Evolutionary conservation across 2,113 vertebrate species (phyloP), one percentile per base, ranked within the genome.

Genomic region (Pristiophorus japonicus): DNA sequence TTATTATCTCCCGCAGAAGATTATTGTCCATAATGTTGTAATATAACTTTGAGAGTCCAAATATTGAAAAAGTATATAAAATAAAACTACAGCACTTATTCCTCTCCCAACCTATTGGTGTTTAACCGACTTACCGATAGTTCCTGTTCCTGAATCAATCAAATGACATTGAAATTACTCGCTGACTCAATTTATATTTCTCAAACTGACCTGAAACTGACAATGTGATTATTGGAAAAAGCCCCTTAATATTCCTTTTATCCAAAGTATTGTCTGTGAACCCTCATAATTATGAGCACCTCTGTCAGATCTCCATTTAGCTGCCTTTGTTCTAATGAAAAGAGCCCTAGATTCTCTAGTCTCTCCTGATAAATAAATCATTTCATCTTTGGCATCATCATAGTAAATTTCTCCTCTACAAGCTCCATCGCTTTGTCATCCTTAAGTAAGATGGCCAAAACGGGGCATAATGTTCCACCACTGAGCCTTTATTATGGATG

Each of bases 181-280:
- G 91, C 67, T 65, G 65, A 24, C 24, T 70, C 65, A 94, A 70
- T 94, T 70, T 94, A 51, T 94, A 94, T 45, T 70, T 70, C 65
- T 51, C 51, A 51, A 51, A 51, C 51, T 51, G 51, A 51, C 51
- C 51, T 94, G 65, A 94, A 47, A 73, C 45, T 73, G 65, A 94
- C 42, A 73, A 70, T 3, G 27, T 94, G 93, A 51, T 94, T 45
- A 94, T 51, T 73, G 66, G 63, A 70, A 45, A 94, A 94, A 51
- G 30, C 6, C 27, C 70, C 63, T 18, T 65, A 73, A 7, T 73
- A 34, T 73, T 10, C 70, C 30, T 10, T 73, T 73, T 73, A 11
- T 34, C 10, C 30, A 73, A 73, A 73, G 70, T n/a, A 73, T n/a
- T 34, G 11, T 73, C 30, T 73, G 30, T 34, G 8, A n/a, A n/a